phyloP scores from a whole-genome alignment of 2,888 invertebrate species.

The Mythimna loreyi region DNA sequence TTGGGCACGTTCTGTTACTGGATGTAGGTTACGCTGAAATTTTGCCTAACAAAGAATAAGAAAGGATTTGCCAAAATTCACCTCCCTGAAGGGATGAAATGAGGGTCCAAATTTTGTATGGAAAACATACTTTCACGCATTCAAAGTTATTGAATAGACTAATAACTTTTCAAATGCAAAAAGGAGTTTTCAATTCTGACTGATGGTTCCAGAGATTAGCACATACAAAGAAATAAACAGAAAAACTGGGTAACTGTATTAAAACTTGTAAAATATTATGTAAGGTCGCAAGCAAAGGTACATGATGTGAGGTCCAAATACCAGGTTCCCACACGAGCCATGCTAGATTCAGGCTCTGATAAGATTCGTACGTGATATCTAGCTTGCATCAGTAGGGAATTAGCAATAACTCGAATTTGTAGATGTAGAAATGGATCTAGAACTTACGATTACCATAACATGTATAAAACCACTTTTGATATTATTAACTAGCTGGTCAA shows the following conservation, averaged over 20 bases:
- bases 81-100: too few relatives aligned
- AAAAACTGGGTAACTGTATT: neutral
- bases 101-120: too few relatives aligned
- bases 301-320: constrained; percentile 46
- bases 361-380: constrained; percentile 41
- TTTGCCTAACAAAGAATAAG: too few relatives aligned
- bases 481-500: too few relatives aligned
- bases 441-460: neutral
- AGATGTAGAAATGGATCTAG: neutral
- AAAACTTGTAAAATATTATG: constrained; percentile 21
- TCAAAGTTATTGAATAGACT: too few relatives aligned
- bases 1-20: too few relatives aligned
- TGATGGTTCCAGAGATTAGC: neutral
- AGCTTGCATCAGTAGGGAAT: constrained; percentile 14
- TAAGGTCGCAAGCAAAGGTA: constrained; percentile 29
- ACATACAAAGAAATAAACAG: neutral
- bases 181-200: too few relatives aligned
- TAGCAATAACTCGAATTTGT: constrained; percentile 5
- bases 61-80: too few relatives aligned
- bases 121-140: too few relatives aligned
- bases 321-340: constrained; percentile 53
- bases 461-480: too few relatives aligned
- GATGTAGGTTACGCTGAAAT: too few relatives aligned
- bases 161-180: too few relatives aligned
- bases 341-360: constrained; percentile 37